Base-by-base conservation (phyloP, 1,140 invertebrate species). In the Bombus consobrinus region DNA sequence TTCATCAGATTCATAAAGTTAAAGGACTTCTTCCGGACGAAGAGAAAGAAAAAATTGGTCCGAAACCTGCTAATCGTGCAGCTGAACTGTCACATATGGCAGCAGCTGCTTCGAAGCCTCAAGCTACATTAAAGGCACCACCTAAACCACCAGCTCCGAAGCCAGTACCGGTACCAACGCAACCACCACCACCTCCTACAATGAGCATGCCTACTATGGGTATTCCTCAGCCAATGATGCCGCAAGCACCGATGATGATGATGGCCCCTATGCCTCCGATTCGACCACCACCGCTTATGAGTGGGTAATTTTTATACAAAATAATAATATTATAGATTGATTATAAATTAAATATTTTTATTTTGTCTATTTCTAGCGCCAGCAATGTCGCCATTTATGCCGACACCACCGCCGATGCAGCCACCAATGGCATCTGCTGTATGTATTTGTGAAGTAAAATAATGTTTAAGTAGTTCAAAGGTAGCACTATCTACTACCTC, bases 1-100 rank as follows among this genome's bases (percentile, higher is more conserved):
- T 99, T 92, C 98, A 99, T 94, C 98, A 99, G 94, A 99, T 99
- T 92, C 98, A 99, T 93, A 99, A 98, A 96, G 96, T 98, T 1
- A 99, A 99, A 95, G 98, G 98, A 18, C 95, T 99, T 10, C 94
- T 99, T 81, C 98, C 98, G 0, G 98, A 99, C 93, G 98, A 99
- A 93, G 98, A 99, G 91, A 99, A 99, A 91, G 98, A 99, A 87
- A 98, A 98, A 92, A 98, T 98, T 88, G 98, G 98, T 12, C 97
- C 97, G 0, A 98, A 98, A 93, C 98, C 97, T 3, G 97, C 97
- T 41, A 95, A 93, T 86, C 91, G 95, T 53, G 94, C 93, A 12
- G 83, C 92, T 1, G 95, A 96, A 86, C 72, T 94, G 12, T 92
- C 94, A 0, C 92, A 94, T 12, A 95, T 95, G 93, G 94, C 95